Conservation (phyloP, 2,888 invertebrate species). For the Cancer borealis region DNA sequence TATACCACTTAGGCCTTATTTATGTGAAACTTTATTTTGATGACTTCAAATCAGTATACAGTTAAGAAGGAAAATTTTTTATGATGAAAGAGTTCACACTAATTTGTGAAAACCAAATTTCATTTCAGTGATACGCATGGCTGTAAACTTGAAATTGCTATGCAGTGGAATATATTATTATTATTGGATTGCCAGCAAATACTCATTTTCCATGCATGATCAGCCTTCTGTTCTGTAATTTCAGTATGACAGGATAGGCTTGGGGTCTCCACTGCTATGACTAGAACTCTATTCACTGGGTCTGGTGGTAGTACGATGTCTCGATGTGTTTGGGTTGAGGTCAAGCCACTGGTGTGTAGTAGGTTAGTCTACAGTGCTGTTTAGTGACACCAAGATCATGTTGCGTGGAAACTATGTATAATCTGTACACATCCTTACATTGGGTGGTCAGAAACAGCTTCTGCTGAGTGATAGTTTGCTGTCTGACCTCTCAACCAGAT, state of each 20-base stretch:
- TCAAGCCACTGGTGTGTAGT: not conserved
- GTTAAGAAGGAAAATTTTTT: not conserved
- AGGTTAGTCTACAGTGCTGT: not conserved
- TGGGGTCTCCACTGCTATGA: not conserved
- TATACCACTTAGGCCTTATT: not conserved
- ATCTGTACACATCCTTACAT: not conserved
- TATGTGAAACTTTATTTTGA: not conserved
- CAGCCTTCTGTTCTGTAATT: not conserved
- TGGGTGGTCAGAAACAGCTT: not conserved
- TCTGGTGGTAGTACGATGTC: not conserved
- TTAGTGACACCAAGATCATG: not conserved
- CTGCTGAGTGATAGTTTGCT: not conserved
- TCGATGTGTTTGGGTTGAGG: not conserved
- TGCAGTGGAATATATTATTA: not conserved
- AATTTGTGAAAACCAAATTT: not conserved
- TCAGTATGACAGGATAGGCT: not conserved
- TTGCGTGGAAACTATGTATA: not conserved
- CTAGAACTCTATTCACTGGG: not conserved
- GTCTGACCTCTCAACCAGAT: conserved; percentile 1
- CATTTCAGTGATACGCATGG: not conserved
- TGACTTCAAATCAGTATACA: not conserved
- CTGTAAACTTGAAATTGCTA: not conserved
- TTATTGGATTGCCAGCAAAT: not conserved
- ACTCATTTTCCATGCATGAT: not conserved
- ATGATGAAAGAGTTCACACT: not conserved